Percentiles rank a stretch among this genome's conserved stretches.
Conservation (phyloP, 2,113 vertebrate species). For the Galemys pyrenaicus region DNA sequence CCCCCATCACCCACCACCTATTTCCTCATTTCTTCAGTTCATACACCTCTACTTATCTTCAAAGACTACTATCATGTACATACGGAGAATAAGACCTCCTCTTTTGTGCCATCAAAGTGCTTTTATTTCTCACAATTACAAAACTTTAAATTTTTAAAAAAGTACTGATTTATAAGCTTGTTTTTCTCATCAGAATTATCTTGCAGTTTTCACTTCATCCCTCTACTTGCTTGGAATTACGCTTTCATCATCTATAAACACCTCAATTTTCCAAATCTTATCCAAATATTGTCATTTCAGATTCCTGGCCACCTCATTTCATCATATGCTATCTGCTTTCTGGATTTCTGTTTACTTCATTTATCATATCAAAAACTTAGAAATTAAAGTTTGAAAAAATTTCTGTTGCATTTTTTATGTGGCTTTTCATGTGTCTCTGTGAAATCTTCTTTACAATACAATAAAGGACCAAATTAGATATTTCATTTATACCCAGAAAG, state of each 20-base stretch:
- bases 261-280: background rate
- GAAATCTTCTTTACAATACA: background rate
- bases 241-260: background rate
- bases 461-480: no score
- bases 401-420: background rate
- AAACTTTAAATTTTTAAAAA: background rate
- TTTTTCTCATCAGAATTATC: background rate
- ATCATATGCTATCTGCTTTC: background rate
- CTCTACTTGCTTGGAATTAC: background rate
- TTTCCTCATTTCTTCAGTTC: background rate
- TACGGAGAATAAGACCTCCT: background rate
- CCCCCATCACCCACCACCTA: background rate
- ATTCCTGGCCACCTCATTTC: background rate
- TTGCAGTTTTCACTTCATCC: background rate
- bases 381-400: background rate
- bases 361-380: background rate
- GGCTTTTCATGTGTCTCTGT: background rate
- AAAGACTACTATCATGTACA: background rate
- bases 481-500: no score
- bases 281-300: background rate
- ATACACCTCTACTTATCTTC: background rate
- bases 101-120: background rate
- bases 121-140: background rate
- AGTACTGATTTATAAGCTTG: background rate
- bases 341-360: background rate